Percentiles rank a stretch among this genome's conserved stretches.
These are phyloP conservation scores for Pterois miles DNA, from an alignment of 2,797 vertebrate genomes.

Conservation along the genomic window DNA sequence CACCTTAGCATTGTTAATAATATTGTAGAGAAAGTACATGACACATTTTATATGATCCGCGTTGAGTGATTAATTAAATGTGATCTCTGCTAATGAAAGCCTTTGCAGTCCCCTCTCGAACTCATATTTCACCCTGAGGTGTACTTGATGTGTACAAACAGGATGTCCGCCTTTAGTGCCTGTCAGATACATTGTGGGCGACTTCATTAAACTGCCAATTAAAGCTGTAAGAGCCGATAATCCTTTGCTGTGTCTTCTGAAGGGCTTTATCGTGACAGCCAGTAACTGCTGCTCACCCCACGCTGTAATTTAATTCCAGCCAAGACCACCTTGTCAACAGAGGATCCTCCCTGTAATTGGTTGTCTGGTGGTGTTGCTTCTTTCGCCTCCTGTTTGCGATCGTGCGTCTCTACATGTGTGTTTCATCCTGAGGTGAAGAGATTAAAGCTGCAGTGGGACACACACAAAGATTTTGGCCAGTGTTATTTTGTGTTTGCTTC, in stretches of 20 bases:
- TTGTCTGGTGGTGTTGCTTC: conserved; percentile 8
- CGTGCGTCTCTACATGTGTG: not conserved
- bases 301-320: conserved; percentile 50
- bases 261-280: conserved; percentile 39
- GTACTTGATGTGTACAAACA: conserved; percentile 37
- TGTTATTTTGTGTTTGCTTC: not conserved
- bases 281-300: conserved; percentile 8
- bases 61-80: conserved; percentile 22
- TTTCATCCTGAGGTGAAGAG: conserved; percentile 4
- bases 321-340: conserved; percentile 44
- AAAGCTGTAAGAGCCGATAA: conserved; percentile 58
- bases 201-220: conserved; percentile 68
- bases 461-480: not conserved
- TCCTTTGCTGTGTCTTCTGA: conserved; percentile 43
- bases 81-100: conserved; percentile 11
- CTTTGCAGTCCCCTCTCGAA: not conserved
- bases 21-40: not conserved
- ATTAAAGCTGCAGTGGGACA: conserved; percentile 11
- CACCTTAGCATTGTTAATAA: not conserved
- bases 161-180: conserved; percentile 25
- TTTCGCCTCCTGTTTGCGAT: not conserved
- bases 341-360: conserved; percentile 38
- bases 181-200: conserved; percentile 15
- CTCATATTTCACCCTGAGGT: conserved; percentile 16
- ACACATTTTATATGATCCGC: conserved; percentile 10